Percentiles rank a stretch among this genome's conserved stretches.
These are phyloP conservation scores for Arrhopalites spinosus DNA, from an alignment of 2,888 invertebrate genomes.

Conservation along the genomic window DNA sequence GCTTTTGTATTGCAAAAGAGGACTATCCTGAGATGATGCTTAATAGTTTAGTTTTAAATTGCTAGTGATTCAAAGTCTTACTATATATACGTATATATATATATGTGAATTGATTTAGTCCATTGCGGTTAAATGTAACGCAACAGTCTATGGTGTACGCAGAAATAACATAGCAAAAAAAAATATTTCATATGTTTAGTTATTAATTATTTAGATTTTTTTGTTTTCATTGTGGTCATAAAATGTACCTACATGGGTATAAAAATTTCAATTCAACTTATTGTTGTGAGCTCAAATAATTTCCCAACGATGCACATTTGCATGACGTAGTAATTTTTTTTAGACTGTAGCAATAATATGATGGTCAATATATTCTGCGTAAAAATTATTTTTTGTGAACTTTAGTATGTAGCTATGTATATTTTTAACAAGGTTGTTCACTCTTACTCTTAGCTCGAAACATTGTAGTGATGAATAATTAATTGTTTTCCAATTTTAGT, in stretches of 20 bases:
- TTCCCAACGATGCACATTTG: conserved; percentile 17
- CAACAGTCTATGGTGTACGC: no score
- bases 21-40: no score
- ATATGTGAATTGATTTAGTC: no score
- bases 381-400: conserved; percentile 14
- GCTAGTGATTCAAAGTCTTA: no score
- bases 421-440: conserved; percentile 18
- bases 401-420: background rate
- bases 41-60: no score
- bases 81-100: no score
- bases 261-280: background rate
- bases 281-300: conserved; percentile 24
- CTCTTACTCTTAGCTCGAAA: background rate
- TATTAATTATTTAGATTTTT: no score
- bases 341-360: background rate
- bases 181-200: no score
- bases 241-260: background rate
- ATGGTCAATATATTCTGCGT: background rate
- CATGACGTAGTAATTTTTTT: conserved; percentile 4
- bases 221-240: no score
- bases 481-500: background rate
- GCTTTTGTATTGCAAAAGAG: no score
- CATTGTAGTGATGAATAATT: background rate
- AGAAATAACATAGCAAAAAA: no score
- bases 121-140: no score